Evolutionary conservation across 2,797 vertebrate genomes (phyloP).

Genomic region (Mormyrops boulengeri): DNA sequence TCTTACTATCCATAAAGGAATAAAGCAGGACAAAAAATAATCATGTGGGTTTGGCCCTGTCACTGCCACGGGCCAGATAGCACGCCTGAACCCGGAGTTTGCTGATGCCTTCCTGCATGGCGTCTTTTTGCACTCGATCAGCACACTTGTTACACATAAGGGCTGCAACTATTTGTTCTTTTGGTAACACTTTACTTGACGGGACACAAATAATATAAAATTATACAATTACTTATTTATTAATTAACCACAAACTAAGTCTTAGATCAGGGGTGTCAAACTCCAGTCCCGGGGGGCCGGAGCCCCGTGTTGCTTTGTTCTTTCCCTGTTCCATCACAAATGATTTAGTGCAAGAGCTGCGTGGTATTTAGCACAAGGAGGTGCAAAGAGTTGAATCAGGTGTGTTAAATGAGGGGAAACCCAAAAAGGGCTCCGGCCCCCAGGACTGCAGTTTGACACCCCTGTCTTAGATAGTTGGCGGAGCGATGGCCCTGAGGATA

Average conservation of each 20-base stretch:
- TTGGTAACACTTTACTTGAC: background rate
- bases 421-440: too few species aligned
- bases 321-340: too few species aligned
- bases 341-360: too few species aligned
- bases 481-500: background rate
- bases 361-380: too few species aligned
- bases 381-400: too few species aligned
- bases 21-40: background rate
- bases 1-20: background rate
- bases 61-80: background rate
- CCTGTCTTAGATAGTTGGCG: background rate
- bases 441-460: too few species aligned
- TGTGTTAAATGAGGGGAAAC: too few species aligned
- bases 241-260: background rate
- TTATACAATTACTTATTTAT: background rate
- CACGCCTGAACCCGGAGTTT: background rate
- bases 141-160: background rate
- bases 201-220: background rate
- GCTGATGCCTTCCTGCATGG: background rate
- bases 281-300: too few species aligned
- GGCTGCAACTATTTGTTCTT: background rate
- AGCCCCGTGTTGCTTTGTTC: too few species aligned
- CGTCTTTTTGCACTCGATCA: background rate
- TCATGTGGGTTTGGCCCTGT: background rate
- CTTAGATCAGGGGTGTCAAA: too few species aligned